Percentiles rank a stretch among this genome's conserved stretches.
phyloP scores from a whole-genome alignment of 1,140 invertebrate species.

The Bradynema listronoti region DNA sequence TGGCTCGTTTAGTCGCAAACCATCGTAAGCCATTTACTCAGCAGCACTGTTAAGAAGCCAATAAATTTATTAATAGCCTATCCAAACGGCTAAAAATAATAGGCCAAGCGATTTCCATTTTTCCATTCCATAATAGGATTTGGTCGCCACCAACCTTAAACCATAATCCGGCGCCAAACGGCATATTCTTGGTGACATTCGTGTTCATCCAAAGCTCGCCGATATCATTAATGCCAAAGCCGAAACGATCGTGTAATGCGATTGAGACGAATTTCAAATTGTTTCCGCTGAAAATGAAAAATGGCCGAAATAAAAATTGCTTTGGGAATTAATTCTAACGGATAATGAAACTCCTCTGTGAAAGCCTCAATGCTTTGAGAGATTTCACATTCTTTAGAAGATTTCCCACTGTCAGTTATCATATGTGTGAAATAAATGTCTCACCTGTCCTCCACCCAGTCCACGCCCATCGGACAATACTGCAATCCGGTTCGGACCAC shows the following conservation, averaged over 20 bases:
- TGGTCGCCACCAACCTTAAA: constrained; percentile 21
- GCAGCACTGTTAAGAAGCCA: no score
- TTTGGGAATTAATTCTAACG: neutral
- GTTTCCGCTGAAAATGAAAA: constrained; percentile 24
- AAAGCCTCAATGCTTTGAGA: neutral
- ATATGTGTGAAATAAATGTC: neutral
- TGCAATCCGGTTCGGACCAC: constrained; percentile 38
- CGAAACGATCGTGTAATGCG: constrained; percentile 25
- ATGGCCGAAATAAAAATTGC: no score
- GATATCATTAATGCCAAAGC: constrained; percentile 28
- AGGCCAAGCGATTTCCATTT: neutral
- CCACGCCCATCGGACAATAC: constrained; percentile 43
- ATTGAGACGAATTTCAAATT: constrained; percentile 36
- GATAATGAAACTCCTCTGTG: neutral
- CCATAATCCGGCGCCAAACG: constrained; percentile 37
- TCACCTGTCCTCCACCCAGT: constrained; percentile 41
- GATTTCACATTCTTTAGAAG: neutral
- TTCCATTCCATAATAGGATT: constrained; percentile 10
- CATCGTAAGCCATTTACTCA: constrained; percentile 1
- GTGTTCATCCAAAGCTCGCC: constrained; percentile 40
- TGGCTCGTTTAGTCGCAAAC: neutral
- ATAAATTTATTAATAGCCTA: neutral
- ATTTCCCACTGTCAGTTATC: neutral
- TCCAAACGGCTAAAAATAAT: constrained; percentile 1
- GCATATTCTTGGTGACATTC: constrained; percentile 32